Percentiles rank a stretch among this genome's conserved stretches.
Conservation (phyloP, 1,140 invertebrate genomes). For the Apolygus lucorum region DNA sequence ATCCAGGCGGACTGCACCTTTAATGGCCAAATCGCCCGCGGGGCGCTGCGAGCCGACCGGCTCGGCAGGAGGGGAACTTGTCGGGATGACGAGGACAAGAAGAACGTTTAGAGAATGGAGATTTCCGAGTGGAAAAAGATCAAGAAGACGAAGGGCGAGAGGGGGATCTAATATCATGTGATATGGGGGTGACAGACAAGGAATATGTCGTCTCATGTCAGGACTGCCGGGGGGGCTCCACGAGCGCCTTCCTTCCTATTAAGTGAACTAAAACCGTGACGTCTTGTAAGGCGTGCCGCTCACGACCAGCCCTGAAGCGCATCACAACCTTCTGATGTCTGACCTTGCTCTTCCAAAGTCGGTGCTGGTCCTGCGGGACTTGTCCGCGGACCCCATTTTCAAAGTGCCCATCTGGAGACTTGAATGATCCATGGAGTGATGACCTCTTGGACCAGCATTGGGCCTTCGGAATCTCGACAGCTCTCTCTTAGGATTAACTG, state of each 20-base stretch:
- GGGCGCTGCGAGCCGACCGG: too few relatives aligned
- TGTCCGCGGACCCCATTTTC: too few relatives aligned
- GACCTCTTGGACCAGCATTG: too few relatives aligned
- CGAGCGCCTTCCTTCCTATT: not conserved
- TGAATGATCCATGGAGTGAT: too few relatives aligned
- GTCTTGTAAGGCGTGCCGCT: constrained; percentile 16
- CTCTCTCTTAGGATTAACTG: too few relatives aligned
- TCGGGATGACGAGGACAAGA: not conserved
- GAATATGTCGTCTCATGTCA: constrained; percentile 16
- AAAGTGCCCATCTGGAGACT: too few relatives aligned
- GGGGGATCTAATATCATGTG: constrained; percentile 6
- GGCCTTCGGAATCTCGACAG: too few relatives aligned
- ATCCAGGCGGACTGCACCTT: not conserved
- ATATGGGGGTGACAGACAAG: constrained; percentile 11
- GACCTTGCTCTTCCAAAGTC: constrained; percentile 9
- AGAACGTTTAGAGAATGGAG: not conserved
- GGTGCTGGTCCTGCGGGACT: not conserved
- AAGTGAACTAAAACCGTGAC: constrained; percentile 16
- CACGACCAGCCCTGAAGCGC: constrained; percentile 11
- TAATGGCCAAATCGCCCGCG: too few relatives aligned
- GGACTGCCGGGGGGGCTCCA: not conserved
- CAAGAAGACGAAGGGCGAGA: not conserved
- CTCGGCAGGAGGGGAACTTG: not conserved
- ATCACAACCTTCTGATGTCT: constrained; percentile 13
- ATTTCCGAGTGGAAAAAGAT: not conserved